Percentiles rank a stretch among this genome's conserved stretches.
These are phyloP conservation scores for Drosophila sechellia DNA, from an alignment of 1,140 invertebrate genomes.

Conservation along the genomic window DNA sequence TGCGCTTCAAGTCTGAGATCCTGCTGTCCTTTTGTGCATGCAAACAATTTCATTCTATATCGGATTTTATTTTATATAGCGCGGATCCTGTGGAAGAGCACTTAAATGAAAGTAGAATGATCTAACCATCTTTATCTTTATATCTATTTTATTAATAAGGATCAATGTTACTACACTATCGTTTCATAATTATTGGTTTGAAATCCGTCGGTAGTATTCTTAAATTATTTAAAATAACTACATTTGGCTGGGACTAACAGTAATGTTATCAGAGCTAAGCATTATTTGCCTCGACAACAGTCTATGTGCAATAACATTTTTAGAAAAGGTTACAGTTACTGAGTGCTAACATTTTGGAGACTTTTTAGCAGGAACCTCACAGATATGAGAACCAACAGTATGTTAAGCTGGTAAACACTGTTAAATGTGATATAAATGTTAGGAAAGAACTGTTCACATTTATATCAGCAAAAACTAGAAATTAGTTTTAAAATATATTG, in stretches of 20 bases:
- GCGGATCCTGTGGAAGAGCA: background rate
- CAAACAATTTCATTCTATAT: constrained; percentile 28
- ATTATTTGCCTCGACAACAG: background rate
- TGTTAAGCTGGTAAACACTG: background rate
- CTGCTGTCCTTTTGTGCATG: constrained; percentile 13
- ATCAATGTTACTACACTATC: too few species aligned
- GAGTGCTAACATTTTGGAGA: constrained; percentile 31
- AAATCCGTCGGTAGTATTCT: too few species aligned
- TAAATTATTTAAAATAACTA: too few species aligned
- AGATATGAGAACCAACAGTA: background rate
- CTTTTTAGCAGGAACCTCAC: constrained; percentile 1
- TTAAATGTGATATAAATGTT: background rate
- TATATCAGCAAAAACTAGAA: too few species aligned
- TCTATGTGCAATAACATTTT: background rate
- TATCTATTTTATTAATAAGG: too few species aligned
- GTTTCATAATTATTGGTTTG: too few species aligned
- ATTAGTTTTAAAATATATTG: background rate
- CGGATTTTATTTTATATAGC: background rate
- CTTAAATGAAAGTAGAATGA: background rate
- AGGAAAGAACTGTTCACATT: background rate
- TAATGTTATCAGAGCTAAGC: background rate
- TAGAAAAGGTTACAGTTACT: background rate
- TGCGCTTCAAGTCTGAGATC: constrained; percentile 7
- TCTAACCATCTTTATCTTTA: background rate
- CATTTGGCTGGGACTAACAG: too few species aligned